These are phyloP conservation scores for Pteria penguin DNA, from an alignment of 2,888 invertebrate species.

Conservation along the genomic window DNA sequence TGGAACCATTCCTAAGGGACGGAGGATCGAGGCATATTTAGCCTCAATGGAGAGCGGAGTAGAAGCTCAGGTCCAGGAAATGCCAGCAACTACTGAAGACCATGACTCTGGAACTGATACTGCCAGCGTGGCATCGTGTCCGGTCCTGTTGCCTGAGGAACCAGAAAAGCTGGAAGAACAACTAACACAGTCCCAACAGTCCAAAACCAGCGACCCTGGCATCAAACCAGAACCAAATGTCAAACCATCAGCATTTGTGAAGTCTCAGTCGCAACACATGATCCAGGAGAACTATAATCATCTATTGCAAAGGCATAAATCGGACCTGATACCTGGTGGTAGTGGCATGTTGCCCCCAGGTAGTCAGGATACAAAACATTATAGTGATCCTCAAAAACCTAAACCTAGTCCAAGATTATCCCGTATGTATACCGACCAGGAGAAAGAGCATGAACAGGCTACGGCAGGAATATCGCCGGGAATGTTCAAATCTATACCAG, in stretches of 20 bases:
- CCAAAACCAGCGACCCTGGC: slow-evolving; percentile 51
- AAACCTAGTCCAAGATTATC: slow-evolving; percentile 74
- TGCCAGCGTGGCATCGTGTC: slow-evolving; percentile 71
- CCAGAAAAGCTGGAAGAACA: background rate
- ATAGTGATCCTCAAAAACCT: slow-evolving; percentile 54
- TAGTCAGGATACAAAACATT: slow-evolving; percentile 20
- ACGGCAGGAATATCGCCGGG: slow-evolving; percentile 47
- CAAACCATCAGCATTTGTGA: slow-evolving; percentile 75
- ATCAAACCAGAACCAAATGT: slow-evolving; percentile 74
- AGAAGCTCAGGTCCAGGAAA: slow-evolving; percentile 64
- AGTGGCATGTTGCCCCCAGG: slow-evolving; percentile 23
- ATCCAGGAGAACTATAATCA: slow-evolving; percentile 70
- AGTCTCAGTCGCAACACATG: slow-evolving; percentile 75
- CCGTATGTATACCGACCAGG: slow-evolving; percentile 67
- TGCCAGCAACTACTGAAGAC: slow-evolving; percentile 66
- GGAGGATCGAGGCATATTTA: slow-evolving; percentile 96
- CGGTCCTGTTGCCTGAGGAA: slow-evolving; percentile 37
- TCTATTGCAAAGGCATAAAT: slow-evolving; percentile 73
- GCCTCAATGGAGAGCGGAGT: slow-evolving; percentile 86
- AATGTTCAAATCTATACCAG: slow-evolving; percentile 43
- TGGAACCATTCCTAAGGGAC: slow-evolving; percentile 97
- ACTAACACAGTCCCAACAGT: slow-evolving; percentile 22
- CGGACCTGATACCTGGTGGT: slow-evolving; percentile 74
- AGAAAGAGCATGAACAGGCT: slow-evolving; percentile 59
- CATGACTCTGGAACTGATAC: slow-evolving; percentile 75